These are phyloP conservation scores for Platichthys flesus DNA, from an alignment of 2,113 vertebrate genomes.

Conservation along the genomic window DNA sequence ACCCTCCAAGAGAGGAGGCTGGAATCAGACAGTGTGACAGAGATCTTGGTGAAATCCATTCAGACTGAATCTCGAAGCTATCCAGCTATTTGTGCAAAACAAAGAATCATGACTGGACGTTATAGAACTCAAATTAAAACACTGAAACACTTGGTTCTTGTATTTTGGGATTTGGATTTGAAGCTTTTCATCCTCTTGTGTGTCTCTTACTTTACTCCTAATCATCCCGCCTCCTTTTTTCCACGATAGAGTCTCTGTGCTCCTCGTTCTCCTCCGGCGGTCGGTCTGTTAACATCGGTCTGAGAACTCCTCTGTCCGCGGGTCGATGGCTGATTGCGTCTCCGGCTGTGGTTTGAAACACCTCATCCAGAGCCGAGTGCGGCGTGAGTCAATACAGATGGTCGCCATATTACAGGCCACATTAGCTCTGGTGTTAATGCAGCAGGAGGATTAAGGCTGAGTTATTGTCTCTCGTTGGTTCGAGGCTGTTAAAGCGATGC, in stretches of 20 bases:
- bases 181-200: no score
- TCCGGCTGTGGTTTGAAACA: constrained; percentile 47
- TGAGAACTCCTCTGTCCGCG: constrained; percentile 8
- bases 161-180: no score
- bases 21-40: neutral
- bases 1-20: neutral
- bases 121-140: no score
- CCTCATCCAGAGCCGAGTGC: constrained; percentile 30
- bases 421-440: constrained; percentile 1
- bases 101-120: neutral
- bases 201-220: no score
- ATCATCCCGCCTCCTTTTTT: no score
- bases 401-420: constrained; percentile 27
- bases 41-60: constrained; percentile 7
- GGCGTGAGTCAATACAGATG: constrained; percentile 37
- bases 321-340: constrained; percentile 67
- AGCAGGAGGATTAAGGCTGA: constrained; percentile 1
- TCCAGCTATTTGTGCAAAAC: neutral
- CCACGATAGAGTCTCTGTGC: no score
- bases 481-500: constrained; percentile 6
- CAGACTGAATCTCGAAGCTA: constrained; percentile 7
- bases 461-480: constrained; percentile 13
- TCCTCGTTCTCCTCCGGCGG: no score
- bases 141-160: no score
- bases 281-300: no score